These are phyloP conservation scores for Caranx ignobilis DNA, from an alignment of 2,113 vertebrate species.

Conservation along the genomic window DNA sequence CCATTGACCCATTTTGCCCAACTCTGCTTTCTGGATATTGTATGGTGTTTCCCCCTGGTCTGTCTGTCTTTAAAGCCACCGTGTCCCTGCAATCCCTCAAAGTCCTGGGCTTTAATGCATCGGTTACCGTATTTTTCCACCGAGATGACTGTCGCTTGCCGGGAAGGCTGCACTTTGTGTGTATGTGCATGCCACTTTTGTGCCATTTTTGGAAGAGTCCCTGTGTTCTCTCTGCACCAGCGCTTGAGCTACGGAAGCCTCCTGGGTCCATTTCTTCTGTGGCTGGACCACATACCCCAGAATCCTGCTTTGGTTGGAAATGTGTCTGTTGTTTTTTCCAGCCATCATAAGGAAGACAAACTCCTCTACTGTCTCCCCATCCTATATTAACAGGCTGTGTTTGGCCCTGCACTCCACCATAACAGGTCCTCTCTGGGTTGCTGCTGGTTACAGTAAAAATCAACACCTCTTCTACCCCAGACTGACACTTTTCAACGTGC, in stretches of 20 bases:
- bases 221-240: slow-evolving; percentile 72
- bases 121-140: slow-evolving; percentile 78
- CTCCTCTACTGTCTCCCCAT: slow-evolving; percentile 68
- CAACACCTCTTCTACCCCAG: slow-evolving; percentile 67
- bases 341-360: slow-evolving; percentile 73
- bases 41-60: slow-evolving; percentile 43
- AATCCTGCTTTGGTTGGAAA: slow-evolving; percentile 77
- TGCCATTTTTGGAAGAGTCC: slow-evolving; percentile 73
- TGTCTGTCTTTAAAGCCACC: slow-evolving; percentile 54
- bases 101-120: slow-evolving; percentile 69
- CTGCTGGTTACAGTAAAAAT: slow-evolving; percentile 77
- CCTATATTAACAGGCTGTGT: slow-evolving; percentile 68
- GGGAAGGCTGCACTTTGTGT: slow-evolving; percentile 69
- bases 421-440: slow-evolving; percentile 54
- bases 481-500: slow-evolving; percentile 66
- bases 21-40: slow-evolving; percentile 50
- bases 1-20: slow-evolving; percentile 29
- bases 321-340: slow-evolving; percentile 72
- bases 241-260: slow-evolving; percentile 73
- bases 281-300: slow-evolving; percentile 64
- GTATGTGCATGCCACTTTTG: slow-evolving; percentile 55
- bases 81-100: slow-evolving; percentile 74
- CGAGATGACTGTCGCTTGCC: slow-evolving; percentile 73
- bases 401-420: slow-evolving; percentile 59
- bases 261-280: slow-evolving; percentile 68